Evolutionary conservation across 1,140 invertebrate species (phyloP).

Genomic region (Hylaeus anthracinus): DNA sequence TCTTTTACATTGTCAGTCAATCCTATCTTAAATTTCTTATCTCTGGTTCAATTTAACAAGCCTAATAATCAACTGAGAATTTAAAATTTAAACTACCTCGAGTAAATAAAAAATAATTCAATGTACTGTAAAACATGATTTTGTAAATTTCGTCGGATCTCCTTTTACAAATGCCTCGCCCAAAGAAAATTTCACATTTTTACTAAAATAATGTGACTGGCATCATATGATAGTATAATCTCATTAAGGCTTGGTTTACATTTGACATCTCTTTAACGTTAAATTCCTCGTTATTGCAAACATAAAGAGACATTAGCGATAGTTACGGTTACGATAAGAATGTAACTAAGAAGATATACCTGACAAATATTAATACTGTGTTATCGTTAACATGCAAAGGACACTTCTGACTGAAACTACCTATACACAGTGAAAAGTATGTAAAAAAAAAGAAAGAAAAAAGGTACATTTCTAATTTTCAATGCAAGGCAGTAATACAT

Average conservation of each 20-base stretch:
- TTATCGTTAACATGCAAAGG: slow-evolving; percentile 56
- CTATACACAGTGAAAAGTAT: slow-evolving; percentile 41
- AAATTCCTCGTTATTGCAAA: not conserved
- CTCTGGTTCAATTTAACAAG: not conserved
- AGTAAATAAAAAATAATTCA: not conserved
- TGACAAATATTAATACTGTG: slow-evolving; percentile 45
- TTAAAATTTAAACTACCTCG: slow-evolving; percentile 9
- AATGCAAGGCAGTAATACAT: slow-evolving; percentile 49
- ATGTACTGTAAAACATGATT: slow-evolving; percentile 14
- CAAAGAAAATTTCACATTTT: not conserved
- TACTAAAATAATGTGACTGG: slow-evolving; percentile 23
- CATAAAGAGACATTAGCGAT: slow-evolving; percentile 9
- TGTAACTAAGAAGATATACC: slow-evolving; percentile 38
- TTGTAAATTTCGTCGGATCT: not conserved
- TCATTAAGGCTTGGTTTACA: slow-evolving; percentile 62
- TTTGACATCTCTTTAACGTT: slow-evolving; percentile 53
- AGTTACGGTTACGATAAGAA: slow-evolving; percentile 16
- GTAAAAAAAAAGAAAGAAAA: slow-evolving; percentile 28
- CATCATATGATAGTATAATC: slow-evolving; percentile 29
- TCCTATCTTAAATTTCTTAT: not conserved
- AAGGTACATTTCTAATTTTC: slow-evolving; percentile 24
- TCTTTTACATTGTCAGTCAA: not conserved
- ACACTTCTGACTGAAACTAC: slow-evolving; percentile 41
- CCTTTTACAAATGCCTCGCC: not conserved
- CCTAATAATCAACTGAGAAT: slow-evolving; percentile 12